phyloP scores from a whole-genome alignment of 1,140 invertebrate species.

The Grapholita molesta region DNA sequence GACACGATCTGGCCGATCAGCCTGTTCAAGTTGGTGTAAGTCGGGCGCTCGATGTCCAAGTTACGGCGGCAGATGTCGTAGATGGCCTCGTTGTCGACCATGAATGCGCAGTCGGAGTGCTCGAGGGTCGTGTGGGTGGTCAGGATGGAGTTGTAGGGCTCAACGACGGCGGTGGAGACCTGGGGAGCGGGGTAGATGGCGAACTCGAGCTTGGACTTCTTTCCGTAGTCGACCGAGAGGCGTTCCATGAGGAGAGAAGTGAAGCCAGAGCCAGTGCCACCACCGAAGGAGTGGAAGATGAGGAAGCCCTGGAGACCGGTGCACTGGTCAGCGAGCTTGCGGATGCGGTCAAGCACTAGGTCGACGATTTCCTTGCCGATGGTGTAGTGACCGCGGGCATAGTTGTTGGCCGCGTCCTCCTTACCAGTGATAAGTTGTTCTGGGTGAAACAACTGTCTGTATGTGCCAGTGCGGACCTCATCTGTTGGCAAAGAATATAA shows the following conservation, averaged over 20 bases:
- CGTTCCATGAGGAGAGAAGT: slow-evolving; percentile 93
- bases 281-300: slow-evolving; percentile 94
- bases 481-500: slow-evolving; percentile 56
- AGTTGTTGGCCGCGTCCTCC: slow-evolving; percentile 95
- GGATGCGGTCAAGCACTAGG: slow-evolving; percentile 87
- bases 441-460: slow-evolving; percentile 91
- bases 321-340: slow-evolving; percentile 92
- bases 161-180: slow-evolving; percentile 92
- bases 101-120: slow-evolving; percentile 93
- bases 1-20: slow-evolving; percentile 92
- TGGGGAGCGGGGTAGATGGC: slow-evolving; percentile 94
- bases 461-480: slow-evolving; percentile 90
- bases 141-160: slow-evolving; percentile 93
- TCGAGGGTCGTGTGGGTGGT: slow-evolving; percentile 91
- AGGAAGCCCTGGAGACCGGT: slow-evolving; percentile 93
- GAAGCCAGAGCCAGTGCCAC: slow-evolving; percentile 94
- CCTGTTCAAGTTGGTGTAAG: slow-evolving; percentile 88
- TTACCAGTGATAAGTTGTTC: slow-evolving; percentile 92
- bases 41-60: slow-evolving; percentile 91
- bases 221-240: slow-evolving; percentile 92
- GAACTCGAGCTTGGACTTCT: slow-evolving; percentile 94
- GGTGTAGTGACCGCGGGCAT: slow-evolving; percentile 94
- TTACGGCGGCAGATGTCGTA: slow-evolving; percentile 95
- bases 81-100: slow-evolving; percentile 92
- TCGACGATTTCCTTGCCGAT: slow-evolving; percentile 94